Percentiles rank a stretch among this genome's conserved stretches.
Evolutionary conservation across 2,888 invertebrate genomes (phyloP).

Genomic region (Tenthredo scrophulariae): DNA sequence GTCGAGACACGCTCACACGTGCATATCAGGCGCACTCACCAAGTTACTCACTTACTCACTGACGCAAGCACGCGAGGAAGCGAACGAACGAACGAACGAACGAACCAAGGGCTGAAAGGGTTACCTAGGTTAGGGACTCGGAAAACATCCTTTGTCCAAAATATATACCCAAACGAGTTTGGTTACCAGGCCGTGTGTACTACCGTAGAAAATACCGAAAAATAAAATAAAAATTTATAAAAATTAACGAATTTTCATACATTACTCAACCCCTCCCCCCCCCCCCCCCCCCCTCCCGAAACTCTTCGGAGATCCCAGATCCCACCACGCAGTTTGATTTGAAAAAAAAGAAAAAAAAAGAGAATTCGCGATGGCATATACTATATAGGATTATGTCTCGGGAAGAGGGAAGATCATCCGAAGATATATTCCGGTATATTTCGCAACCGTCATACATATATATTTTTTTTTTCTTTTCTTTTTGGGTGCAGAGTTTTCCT

Average conservation of each 20-base stretch:
- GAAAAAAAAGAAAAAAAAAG: too few species aligned
- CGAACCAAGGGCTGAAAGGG: constrained; percentile 63
- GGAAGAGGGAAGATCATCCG: constrained; percentile 67
- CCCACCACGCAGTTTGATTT: too few species aligned
- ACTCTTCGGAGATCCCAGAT: too few species aligned
- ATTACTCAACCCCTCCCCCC: too few species aligned
- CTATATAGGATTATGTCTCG: constrained; percentile 8
- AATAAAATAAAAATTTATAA: too few species aligned
- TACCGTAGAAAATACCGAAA: background rate
- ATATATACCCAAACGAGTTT: constrained; percentile 53
- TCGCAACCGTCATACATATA: constrained; percentile 59
- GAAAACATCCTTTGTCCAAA: constrained; percentile 78
- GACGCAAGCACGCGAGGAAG: constrained; percentile 25
- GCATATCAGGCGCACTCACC: constrained; percentile 40
- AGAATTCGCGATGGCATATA: too few species aligned
- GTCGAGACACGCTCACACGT: constrained; percentile 7
- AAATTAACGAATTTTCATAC: too few species aligned
- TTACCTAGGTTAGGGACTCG: constrained; percentile 78
- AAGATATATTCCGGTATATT: constrained; percentile 65
- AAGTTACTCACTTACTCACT: constrained; percentile 9
- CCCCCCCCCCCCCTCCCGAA: too few species aligned
- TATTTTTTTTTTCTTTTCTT: too few species aligned
- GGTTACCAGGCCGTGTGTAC: background rate
- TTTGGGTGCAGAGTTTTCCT: background rate
- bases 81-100: constrained; percentile 11